Evolutionary conservation across 1,140 invertebrate genomes (phyloP).

Genomic region (Cherax quadricarinatus): DNA sequence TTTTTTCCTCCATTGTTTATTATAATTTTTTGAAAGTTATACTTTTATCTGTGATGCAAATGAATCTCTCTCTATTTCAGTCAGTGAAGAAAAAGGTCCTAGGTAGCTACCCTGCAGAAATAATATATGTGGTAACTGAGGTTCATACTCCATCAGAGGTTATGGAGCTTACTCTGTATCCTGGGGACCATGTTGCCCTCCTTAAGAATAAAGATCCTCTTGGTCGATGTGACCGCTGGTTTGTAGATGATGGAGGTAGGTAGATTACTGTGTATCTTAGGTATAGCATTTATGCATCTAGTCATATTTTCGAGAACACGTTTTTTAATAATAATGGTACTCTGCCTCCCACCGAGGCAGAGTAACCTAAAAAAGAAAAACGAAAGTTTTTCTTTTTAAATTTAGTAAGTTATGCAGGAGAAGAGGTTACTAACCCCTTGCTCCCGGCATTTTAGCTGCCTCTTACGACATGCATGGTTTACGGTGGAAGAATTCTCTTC

Average conservation of each 20-base stretch:
- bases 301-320: background rate
- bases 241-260: constrained; percentile 69
- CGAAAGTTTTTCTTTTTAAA: too few species aligned
- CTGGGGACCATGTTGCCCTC: constrained; percentile 63
- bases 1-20: too few species aligned
- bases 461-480: too few species aligned
- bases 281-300: background rate
- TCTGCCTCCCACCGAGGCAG: too few species aligned
- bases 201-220: constrained; percentile 71
- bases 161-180: constrained; percentile 63
- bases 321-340: background rate
- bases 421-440: too few species aligned
- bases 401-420: too few species aligned
- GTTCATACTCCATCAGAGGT: constrained; percentile 67
- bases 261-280: too few species aligned
- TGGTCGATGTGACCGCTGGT: constrained; percentile 61
- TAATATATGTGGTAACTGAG: constrained; percentile 53
- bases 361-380: too few species aligned
- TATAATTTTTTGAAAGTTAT: too few species aligned
- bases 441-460: too few species aligned
- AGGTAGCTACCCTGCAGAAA: constrained; percentile 25
- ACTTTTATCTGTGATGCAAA: background rate
- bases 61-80: background rate
- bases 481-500: too few species aligned
- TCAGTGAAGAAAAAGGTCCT: constrained; percentile 41